Evolutionary conservation across 1,140 invertebrate genomes (phyloP).

Genomic region (Chironomus tepperi): DNA sequence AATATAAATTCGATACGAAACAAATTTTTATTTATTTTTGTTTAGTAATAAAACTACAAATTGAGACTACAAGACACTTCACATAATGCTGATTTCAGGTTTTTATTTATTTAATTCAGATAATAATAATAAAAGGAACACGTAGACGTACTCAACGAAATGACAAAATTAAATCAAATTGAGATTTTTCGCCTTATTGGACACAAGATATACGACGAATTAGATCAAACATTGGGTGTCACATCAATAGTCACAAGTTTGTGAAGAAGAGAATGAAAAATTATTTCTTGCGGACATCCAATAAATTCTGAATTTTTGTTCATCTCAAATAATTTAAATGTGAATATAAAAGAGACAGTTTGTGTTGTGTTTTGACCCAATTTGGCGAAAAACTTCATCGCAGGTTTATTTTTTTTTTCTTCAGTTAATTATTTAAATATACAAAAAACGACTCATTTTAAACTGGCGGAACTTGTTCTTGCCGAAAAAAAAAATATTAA

Average conservation of each 20-base stretch:
- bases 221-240: not conserved
- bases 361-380: not conserved
- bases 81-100: slow-evolving; percentile 13
- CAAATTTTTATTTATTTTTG: slow-evolving; percentile 2
- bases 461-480: not conserved
- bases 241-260: not conserved
- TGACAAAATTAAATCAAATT: slow-evolving; percentile 8
- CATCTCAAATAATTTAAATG: not conserved
- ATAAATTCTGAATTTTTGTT: too few species aligned
- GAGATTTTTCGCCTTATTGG: not conserved
- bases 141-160: not conserved
- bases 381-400: slow-evolving; percentile 6
- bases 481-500: not conserved
- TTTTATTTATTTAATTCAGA: not conserved
- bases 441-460: not conserved
- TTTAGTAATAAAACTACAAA: not conserved
- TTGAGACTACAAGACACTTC: not conserved
- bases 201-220: not conserved
- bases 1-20: not conserved
- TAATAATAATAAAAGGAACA: too few species aligned
- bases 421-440: slow-evolving; percentile 10
- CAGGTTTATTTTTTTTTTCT: not conserved
- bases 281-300: not conserved
- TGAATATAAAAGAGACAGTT: not conserved
- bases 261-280: not conserved